Conservation (phyloP, 2,797 vertebrate species). For the Anguilla marmorata region DNA sequence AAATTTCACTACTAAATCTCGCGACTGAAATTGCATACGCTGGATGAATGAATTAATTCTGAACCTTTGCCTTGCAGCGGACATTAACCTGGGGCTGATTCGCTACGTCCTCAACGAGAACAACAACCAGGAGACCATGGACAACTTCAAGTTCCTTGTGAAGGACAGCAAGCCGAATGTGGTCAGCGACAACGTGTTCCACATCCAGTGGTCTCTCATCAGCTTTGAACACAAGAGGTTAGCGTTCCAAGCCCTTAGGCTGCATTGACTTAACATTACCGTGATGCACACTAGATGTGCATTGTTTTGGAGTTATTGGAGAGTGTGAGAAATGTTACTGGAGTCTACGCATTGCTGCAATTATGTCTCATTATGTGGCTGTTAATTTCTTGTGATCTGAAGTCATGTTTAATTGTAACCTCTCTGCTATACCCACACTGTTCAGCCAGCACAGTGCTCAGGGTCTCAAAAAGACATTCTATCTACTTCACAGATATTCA, state of each 20-base stretch:
- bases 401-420: not conserved
- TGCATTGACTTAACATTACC: not conserved
- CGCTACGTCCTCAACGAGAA: slow-evolving; percentile 82
- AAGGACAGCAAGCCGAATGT: slow-evolving; percentile 91
- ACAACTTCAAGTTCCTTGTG: slow-evolving; percentile 93
- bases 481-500: not conserved
- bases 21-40: too few relatives aligned
- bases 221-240: slow-evolving; percentile 88
- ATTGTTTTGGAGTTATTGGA: not conserved
- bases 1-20: too few relatives aligned
- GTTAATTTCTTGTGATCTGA: not conserved
- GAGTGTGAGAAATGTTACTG: not conserved
- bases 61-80: slow-evolving; percentile 68
- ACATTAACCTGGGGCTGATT: slow-evolving; percentile 90
- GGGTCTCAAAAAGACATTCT: not conserved
- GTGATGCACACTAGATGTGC: not conserved
- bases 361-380: not conserved
- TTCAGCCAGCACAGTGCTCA: not conserved
- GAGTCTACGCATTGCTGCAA: not conserved
- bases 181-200: slow-evolving; percentile 87
- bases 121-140: slow-evolving; percentile 77
- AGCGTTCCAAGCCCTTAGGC: not conserved
- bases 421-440: not conserved
- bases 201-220: slow-evolving; percentile 95
- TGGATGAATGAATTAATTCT: not conserved